A percentile compares a stretch with the other conserved stretches of the same genome.
Evolutionary conservation across 2,113 vertebrate genomes (phyloP).

Genomic region (Cololabis saira): DNA sequence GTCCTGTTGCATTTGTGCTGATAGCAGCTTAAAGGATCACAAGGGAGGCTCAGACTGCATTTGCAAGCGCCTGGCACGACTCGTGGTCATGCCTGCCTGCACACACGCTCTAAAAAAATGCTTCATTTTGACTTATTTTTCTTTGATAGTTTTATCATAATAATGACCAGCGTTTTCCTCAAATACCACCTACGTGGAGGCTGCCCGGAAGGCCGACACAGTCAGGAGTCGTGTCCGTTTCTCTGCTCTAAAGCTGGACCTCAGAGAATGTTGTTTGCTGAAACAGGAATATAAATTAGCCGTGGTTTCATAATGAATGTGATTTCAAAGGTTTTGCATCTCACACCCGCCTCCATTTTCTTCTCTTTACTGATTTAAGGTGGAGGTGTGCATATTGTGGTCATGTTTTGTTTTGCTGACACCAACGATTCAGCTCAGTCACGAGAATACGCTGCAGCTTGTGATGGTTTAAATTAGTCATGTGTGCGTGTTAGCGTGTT

Average conservation of each 20-base stretch:
- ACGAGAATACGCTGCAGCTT: too few relatives aligned
- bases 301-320: background rate
- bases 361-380: too few relatives aligned
- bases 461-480: too few relatives aligned
- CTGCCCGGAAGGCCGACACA: too few relatives aligned
- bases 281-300: background rate
- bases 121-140: slow-evolving; percentile 8
- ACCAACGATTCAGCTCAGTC: too few relatives aligned
- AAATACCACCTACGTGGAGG: slow-evolving; percentile 2
- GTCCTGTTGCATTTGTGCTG: slow-evolving; percentile 69
- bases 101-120: background rate
- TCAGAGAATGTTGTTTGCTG: background rate
- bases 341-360: too few relatives aligned
- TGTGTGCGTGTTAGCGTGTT: too few relatives aligned
- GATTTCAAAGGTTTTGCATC: too few relatives aligned
- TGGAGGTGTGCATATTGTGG: too few relatives aligned
- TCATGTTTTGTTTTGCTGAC: too few relatives aligned
- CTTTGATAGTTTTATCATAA: background rate
- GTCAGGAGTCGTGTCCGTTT: too few relatives aligned
- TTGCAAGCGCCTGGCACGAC: slow-evolving; percentile 60
- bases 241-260: background rate
- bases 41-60: slow-evolving; percentile 62
- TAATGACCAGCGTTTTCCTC: slow-evolving; percentile 12
- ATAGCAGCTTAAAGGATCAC: slow-evolving; percentile 69
- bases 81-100: slow-evolving; percentile 21